Conservation (phyloP, 2,113 vertebrate species). For the Microcebus tavaratra region DNA sequence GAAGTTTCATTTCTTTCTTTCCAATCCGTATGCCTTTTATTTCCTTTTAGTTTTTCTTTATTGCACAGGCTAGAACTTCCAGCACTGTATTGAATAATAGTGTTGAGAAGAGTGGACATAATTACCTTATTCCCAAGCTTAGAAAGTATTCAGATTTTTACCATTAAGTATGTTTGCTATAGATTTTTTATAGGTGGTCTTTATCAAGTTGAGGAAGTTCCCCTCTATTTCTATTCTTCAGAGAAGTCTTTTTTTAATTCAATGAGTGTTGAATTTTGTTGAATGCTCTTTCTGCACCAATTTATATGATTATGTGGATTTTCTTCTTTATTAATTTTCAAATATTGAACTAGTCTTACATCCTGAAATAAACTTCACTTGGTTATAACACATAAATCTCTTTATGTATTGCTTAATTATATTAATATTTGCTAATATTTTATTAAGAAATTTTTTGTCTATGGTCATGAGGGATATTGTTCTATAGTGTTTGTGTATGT, state of each 20-base stretch:
- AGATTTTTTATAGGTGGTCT: not conserved
- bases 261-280: not conserved
- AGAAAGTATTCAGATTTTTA: not conserved
- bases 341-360: not conserved
- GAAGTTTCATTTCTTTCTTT: not conserved
- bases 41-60: not conserved
- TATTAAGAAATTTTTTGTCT: not conserved
- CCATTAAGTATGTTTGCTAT: not conserved
- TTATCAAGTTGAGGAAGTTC: not conserved
- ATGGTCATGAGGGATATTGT: not conserved
- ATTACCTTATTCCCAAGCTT: not conserved
- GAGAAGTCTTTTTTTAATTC: not conserved
- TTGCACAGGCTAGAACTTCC: not conserved
- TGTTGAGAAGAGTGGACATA: not conserved
- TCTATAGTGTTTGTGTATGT: not conserved
- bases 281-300: not conserved
- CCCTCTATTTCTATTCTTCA: not conserved
- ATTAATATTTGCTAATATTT: not conserved
- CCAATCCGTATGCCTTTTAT: not conserved
- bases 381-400: not conserved
- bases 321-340: constrained; percentile 11
- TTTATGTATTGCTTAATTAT: not conserved
- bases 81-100: not conserved
- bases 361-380: not conserved
- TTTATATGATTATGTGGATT: not conserved